Percentiles rank a stretch among this genome's conserved stretches.
phyloP scores from a whole-genome alignment of 2,797 vertebrate genomes.

The Lithobates pipiens region DNA sequence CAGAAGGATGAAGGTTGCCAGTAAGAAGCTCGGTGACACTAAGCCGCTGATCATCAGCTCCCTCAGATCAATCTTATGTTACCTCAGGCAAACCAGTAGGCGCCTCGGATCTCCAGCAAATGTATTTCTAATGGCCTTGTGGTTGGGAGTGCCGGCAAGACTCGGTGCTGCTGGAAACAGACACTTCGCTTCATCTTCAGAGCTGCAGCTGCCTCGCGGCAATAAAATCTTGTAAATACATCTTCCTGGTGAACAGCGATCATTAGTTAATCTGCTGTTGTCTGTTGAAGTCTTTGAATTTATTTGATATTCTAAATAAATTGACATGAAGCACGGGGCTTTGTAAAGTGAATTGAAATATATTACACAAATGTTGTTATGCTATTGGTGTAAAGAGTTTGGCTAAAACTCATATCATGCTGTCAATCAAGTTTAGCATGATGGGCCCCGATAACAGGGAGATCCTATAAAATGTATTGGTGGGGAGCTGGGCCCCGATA shows the following conservation, averaged over 20 bases:
- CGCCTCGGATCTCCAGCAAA: conserved; percentile 54
- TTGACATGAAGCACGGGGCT: no score
- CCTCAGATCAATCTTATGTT: conserved; percentile 57
- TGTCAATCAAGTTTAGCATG: no score
- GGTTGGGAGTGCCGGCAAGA: conserved; percentile 29
- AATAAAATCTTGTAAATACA: neutral
- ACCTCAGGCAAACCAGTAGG: conserved; percentile 58
- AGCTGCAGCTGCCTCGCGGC: neutral
- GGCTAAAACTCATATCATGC: no score
- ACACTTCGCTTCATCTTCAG: neutral
- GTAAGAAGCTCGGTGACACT: neutral
- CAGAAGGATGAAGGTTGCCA: neutral
- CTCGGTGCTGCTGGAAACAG: conserved; percentile 5
- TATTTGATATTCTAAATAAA: neutral
- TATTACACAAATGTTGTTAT: no score
- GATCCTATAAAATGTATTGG: no score
- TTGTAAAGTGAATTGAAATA: no score
- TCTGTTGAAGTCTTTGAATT: neutral
- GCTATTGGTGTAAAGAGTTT: no score
- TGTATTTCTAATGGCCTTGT: conserved; percentile 59
- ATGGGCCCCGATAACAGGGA: no score
- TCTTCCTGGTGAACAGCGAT: neutral
- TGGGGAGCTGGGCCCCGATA: no score
- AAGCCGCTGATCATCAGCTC: conserved; percentile 13
- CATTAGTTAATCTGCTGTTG: neutral